Conservation (phyloP, 2,888 invertebrate species). For the Lampropteryx suffumata region DNA sequence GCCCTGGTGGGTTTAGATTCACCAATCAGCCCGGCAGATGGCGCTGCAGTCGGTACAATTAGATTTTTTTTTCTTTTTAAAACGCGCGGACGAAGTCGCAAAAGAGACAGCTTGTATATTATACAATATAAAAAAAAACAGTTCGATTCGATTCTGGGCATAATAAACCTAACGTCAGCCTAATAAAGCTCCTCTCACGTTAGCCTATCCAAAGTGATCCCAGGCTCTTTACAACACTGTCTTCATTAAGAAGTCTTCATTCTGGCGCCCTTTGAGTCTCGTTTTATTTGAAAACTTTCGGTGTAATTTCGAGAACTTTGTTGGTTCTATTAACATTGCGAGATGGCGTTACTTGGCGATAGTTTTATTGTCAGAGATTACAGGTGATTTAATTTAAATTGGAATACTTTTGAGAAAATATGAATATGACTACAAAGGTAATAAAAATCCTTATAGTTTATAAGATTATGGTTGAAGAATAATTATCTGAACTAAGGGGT, state of each 20-base stretch:
- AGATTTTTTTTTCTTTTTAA: too few species aligned
- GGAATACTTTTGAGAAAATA: too few species aligned
- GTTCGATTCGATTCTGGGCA: too few species aligned
- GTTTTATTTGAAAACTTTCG: conserved; percentile 78
- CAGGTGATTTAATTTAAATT: conserved; percentile 1
- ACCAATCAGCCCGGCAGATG: too few species aligned
- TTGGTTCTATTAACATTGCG: conserved; percentile 66
- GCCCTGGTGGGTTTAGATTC: too few species aligned
- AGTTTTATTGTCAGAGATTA: conserved; percentile 14
- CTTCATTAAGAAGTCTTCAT: conserved; percentile 63
- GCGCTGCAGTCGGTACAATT: too few species aligned
- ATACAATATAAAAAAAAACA: too few species aligned
- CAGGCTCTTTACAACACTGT: conserved; percentile 26
- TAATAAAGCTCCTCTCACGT: neutral
- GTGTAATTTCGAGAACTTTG: conserved; percentile 71
- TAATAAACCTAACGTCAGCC: neutral
- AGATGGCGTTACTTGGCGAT: conserved; percentile 33
- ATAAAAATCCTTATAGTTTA: too few species aligned
- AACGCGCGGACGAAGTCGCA: too few species aligned
- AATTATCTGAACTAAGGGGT: neutral
- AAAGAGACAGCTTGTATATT: too few species aligned
- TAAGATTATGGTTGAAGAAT: too few species aligned
- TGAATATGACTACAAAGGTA: too few species aligned
- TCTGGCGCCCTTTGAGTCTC: conserved; percentile 62
- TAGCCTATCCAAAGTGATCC: neutral